These are phyloP conservation scores for Copidosoma aretas DNA, from an alignment of 2,888 invertebrate genomes.

Conservation along the genomic window DNA sequence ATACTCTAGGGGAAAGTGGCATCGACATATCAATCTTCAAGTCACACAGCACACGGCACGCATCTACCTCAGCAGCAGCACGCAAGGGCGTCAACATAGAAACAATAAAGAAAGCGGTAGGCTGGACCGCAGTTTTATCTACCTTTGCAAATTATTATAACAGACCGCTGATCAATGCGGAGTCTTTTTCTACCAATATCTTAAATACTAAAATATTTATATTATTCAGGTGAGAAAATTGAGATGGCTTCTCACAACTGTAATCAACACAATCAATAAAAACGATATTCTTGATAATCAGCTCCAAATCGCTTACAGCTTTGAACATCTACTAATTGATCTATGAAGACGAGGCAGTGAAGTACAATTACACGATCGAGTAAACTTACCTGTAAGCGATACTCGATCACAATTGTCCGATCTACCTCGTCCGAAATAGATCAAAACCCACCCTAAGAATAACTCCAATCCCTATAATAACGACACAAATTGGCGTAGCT, in stretches of 20 bases:
- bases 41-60: conserved; percentile 2
- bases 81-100: background rate
- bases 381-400: background rate
- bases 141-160: conserved; percentile 1
- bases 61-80: conserved; percentile 1
- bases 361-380: background rate
- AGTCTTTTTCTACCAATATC: background rate
- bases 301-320: background rate
- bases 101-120: background rate
- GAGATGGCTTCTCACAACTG: too few relatives aligned
- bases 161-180: background rate
- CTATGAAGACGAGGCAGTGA: conserved; percentile 2
- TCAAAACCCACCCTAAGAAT: background rate
- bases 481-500: too few relatives aligned
- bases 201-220: background rate
- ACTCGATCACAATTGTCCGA: background rate
- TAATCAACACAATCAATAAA: too few relatives aligned
- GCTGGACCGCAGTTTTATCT: background rate
- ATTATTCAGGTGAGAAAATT: too few relatives aligned
- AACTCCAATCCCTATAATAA: too few relatives aligned
- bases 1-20: background rate
- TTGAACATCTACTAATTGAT: background rate
- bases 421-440: conserved; percentile 4
- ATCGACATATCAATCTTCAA: background rate
- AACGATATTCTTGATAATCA: too few relatives aligned